A percentile compares a stretch with the other conserved stretches of the same genome.
These are phyloP conservation scores for Phylloscopus collybita DNA, from an alignment of 2,797 vertebrate species.

Conservation along the genomic window DNA sequence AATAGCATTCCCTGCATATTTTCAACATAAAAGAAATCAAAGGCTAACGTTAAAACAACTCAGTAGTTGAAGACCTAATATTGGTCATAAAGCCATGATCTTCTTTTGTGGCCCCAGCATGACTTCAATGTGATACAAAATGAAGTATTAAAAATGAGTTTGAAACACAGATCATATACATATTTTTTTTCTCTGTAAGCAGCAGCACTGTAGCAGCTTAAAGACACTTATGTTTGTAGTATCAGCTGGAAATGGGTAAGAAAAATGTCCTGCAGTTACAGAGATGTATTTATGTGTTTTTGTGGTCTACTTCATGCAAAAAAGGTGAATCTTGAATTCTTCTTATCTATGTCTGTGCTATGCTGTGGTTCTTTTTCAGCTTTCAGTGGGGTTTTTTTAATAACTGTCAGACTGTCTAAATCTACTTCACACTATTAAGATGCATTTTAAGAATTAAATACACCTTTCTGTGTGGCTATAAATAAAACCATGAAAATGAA, in stretches of 20 bases:
- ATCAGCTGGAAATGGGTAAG: not conserved
- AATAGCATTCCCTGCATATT: not conserved
- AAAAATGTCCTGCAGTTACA: not conserved
- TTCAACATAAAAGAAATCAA: not conserved
- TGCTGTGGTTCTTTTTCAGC: not conserved
- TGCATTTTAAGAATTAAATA: not conserved
- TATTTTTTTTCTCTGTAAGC: not conserved
- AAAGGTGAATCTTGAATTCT: not conserved
- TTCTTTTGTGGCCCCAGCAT: not conserved
- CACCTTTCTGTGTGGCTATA: not conserved
- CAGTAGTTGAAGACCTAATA: not conserved
- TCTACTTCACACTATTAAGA: not conserved
- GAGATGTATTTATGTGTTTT: not conserved
- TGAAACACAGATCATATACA: not conserved
- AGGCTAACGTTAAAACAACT: not conserved
- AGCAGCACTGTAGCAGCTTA: not conserved
- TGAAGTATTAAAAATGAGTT: not conserved
- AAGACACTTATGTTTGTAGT: not conserved
- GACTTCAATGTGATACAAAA: not conserved
- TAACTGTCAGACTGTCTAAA: not conserved
- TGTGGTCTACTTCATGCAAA: not conserved
- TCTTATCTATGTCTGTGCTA: not conserved
- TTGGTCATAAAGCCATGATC: not conserved
- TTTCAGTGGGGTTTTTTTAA: fast-evolving
- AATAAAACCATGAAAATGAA: not conserved